These are phyloP conservation scores for Druceiella hillmani DNA, from an alignment of 2,888 invertebrate genomes.

Conservation along the genomic window DNA sequence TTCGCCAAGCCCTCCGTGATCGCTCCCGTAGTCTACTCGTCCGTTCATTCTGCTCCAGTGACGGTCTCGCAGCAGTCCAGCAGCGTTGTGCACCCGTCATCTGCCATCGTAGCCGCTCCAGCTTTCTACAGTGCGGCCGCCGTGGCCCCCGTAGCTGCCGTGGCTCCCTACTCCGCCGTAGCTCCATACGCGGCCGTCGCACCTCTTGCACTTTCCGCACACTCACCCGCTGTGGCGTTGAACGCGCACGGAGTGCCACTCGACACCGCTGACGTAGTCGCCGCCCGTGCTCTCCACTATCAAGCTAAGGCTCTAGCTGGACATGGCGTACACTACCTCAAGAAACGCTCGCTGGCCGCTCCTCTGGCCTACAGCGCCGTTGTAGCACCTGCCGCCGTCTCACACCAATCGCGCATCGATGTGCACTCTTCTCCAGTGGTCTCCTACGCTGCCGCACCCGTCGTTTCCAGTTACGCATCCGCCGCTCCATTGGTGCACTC, in stretches of 20 bases:
- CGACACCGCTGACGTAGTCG: conserved; percentile 40
- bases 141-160: too few species aligned
- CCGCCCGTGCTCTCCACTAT: conserved; percentile 40
- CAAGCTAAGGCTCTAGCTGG: conserved; percentile 36
- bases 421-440: conserved; percentile 30
- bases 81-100: conserved; percentile 33
- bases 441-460: conserved; percentile 7
- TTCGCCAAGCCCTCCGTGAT: conserved; percentile 29
- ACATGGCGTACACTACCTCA: conserved; percentile 34
- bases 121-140: conserved; percentile 27
- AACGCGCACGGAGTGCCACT: conserved; percentile 27
- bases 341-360: conserved; percentile 36
- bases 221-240: conserved; percentile 16
- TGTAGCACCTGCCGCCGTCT: conserved; percentile 31
- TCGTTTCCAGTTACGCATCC: conserved; percentile 28
- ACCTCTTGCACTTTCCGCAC: conserved; percentile 16
- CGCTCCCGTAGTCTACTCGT: conserved; percentile 18
- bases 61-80: conserved; percentile 39
- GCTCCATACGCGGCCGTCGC: conserved; percentile 14
- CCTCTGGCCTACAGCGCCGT: conserved; percentile 23
- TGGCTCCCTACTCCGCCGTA: conserved; percentile 32
- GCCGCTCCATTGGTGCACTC: conserved; percentile 22
- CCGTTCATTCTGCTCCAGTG: conserved; percentile 28
- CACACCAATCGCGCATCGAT: conserved; percentile 34
- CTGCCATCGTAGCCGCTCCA: conserved; percentile 29